A percentile compares a stretch with the other conserved stretches of the same genome.
Conservation (phyloP, 2,888 invertebrate genomes). For the Dolichomitus sp. region DNA sequence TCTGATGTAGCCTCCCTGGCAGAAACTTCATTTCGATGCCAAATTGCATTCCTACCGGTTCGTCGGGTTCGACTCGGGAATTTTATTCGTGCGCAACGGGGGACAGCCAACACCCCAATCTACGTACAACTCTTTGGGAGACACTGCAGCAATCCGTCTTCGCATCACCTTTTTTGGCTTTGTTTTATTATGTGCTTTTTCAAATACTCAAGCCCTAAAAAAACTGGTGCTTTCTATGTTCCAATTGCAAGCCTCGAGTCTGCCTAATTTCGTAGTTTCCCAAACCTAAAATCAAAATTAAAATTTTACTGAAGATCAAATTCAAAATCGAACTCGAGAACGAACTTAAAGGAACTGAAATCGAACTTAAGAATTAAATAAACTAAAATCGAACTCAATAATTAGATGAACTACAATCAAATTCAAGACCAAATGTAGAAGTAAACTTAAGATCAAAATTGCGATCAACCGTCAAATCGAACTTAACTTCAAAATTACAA, state of each 20-base stretch:
- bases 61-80: constrained; percentile 44
- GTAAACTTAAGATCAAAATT: too few species aligned
- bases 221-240: background rate
- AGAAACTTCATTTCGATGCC: constrained; percentile 64
- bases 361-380: too few species aligned
- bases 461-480: too few species aligned
- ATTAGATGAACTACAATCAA: too few species aligned
- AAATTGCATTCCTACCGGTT: constrained; percentile 63
- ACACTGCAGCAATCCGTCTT: background rate
- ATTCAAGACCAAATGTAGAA: too few species aligned
- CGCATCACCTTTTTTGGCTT: background rate
- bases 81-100: constrained; percentile 39
- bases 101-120: constrained; percentile 21
- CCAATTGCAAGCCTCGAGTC: background rate
- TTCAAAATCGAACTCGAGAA: too few species aligned
- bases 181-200: background rate
- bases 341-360: too few species aligned
- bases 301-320: too few species aligned
- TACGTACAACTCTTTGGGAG: constrained; percentile 12
- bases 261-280: background rate
- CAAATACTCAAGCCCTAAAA: background rate
- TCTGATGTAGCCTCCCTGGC: constrained; percentile 21
- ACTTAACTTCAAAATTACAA: too few species aligned
- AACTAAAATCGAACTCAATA: too few species aligned
- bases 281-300: too few species aligned